A percentile compares a stretch with the other conserved stretches of the same genome.
Evolutionary conservation across 2,888 invertebrate genomes (phyloP).

Genomic region (Cataglyphis rosenhaueri): DNA sequence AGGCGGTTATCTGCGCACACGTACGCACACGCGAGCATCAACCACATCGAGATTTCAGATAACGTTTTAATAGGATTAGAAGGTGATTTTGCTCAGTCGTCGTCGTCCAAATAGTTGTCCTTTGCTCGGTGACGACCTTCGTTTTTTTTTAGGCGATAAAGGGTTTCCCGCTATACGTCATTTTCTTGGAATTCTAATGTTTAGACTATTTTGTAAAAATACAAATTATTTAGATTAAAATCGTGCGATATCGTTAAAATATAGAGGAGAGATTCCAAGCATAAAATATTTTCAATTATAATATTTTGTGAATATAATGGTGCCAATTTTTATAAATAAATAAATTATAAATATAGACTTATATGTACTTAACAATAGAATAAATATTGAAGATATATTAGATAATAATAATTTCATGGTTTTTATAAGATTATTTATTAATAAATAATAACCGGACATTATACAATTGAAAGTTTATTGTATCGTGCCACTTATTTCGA

Average conservation of each 20-base stretch:
- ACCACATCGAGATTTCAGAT: constrained; percentile 48
- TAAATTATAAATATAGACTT: not conserved
- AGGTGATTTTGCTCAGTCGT: constrained; percentile 44
- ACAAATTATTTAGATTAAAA: not conserved
- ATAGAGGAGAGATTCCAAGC: not conserved
- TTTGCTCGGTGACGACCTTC: constrained; percentile 39
- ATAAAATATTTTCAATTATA: not conserved
- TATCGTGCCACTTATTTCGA: not conserved
- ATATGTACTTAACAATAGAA: not conserved
- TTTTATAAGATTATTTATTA: not conserved
- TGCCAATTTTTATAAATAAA: not conserved
- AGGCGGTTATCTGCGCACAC: constrained; percentile 45
- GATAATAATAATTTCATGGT: not conserved
- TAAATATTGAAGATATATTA: not conserved
- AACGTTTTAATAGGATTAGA: constrained; percentile 72
- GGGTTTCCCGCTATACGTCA: not conserved
- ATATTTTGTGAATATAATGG: not conserved
- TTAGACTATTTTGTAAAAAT: not conserved
- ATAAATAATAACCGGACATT: not conserved
- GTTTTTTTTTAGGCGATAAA: constrained; percentile 28
- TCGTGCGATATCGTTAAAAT: not conserved
- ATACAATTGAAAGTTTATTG: not conserved
- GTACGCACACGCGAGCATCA: constrained; percentile 15
- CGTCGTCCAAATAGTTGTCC: constrained; percentile 55
- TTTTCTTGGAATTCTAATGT: not conserved